Evolutionary conservation across 2,888 invertebrate genomes (phyloP), one percentile per base, ranked within the genome.

Genomic region (Sinodicranocentrus sp.): DNA sequence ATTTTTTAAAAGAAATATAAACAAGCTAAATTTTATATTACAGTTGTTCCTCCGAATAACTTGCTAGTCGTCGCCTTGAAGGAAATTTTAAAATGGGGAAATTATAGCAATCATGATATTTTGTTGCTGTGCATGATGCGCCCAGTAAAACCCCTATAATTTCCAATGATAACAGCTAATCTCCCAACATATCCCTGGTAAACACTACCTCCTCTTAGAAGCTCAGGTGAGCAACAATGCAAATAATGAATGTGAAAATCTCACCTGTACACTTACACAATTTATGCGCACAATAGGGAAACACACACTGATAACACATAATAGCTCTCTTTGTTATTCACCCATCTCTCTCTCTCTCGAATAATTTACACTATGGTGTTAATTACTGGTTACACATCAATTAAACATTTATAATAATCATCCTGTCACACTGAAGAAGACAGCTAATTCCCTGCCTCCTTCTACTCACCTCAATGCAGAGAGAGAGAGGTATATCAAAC

Each of bases 351-450:
- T n/a, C 57, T 21, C 10, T 57, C 57, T 15, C 48, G n/a, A 48
- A n/a, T n/a, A 76, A 26, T 76, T 76, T 76, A 76, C 54, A 52
- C 48, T 65, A 65, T 76, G 65, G 76, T 76, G 76, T 76, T 76
- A 76, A 76, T 76, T 76, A 76, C 76, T 67, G 65, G 76, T 65
- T 76, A 76, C 65, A 76, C 65, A 76, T 65, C 76, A 76, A 76
- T 76, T 76, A 76, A 76, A 54, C 67, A 76, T 76, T 76, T 44
- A 76, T 67, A 76, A 54, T 65, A 48, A 76, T 76, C 61, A 67
- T 76, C 52, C 76, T 76, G 76, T 76, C 76, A 76, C 65, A 28
- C 19, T 76, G 23, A 19, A 21, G 59, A 48, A 75, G 75, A 65
- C 75, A 75, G 75, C 75, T 75, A 75, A 75, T 75, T 75, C 75